phyloP scores from a whole-genome alignment of 2,888 invertebrate genomes.

The Gymnosoma rotundatum region DNA sequence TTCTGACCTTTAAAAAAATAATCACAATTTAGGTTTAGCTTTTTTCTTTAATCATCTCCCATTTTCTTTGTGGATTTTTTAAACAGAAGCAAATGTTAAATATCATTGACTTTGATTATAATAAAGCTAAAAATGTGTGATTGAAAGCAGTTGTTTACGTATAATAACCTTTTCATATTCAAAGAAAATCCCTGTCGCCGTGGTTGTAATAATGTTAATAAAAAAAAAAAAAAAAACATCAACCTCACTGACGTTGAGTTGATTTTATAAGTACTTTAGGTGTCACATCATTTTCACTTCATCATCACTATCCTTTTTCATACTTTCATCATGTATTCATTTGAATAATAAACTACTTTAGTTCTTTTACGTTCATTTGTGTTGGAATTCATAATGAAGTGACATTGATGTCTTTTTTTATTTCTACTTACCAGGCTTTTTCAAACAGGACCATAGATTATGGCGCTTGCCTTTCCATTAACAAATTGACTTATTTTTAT shows the following conservation, averaged over 20 bases:
- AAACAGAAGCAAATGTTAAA: conserved; percentile 34
- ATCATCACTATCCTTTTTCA: conserved; percentile 2
- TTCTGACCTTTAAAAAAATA: background rate
- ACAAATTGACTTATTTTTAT: background rate
- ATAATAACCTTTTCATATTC: conserved; percentile 28
- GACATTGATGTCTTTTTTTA: conserved; percentile 46
- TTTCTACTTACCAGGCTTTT: conserved; percentile 23
- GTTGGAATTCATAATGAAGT: conserved; percentile 24
- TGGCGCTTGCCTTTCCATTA: conserved; percentile 9
- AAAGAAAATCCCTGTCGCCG: conserved; percentile 27
- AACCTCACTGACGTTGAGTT: conserved; percentile 46
- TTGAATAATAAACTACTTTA: conserved; percentile 51
- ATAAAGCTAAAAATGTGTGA: conserved; percentile 37
- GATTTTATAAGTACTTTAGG: conserved; percentile 25
- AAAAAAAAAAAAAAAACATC: conserved; percentile 23
- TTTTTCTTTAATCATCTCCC: conserved; percentile 11
- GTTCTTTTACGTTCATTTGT: conserved; percentile 22
- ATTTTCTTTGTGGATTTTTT: background rate
- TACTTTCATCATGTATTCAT: conserved; percentile 14
- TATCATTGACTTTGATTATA: conserved; percentile 60
- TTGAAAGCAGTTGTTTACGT: background rate
- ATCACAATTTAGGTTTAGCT: background rate
- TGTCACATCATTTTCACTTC: conserved; percentile 32
- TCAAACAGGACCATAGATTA: conserved; percentile 36
- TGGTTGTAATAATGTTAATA: conserved; percentile 10